A percentile compares a stretch with the other conserved stretches of the same genome.
Evolutionary conservation across 2,888 invertebrate genomes (phyloP).

Genomic region (Nomada hirtipes): DNA sequence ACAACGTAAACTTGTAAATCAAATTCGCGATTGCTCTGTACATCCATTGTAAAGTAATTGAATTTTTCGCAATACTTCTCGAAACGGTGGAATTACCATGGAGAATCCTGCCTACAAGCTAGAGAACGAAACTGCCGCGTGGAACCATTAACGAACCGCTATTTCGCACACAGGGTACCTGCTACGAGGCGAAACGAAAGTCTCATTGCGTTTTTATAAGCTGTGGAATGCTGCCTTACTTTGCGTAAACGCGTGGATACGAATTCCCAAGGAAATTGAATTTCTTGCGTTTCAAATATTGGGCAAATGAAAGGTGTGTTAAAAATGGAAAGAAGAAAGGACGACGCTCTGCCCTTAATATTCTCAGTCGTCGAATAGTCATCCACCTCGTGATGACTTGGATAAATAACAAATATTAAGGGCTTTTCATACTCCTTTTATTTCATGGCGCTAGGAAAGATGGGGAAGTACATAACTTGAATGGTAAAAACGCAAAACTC

Average conservation of each 20-base stretch:
- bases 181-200: neutral
- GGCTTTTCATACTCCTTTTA: too few relatives aligned
- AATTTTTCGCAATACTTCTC: too few relatives aligned
- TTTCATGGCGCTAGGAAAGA: neutral
- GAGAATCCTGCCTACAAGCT: neutral
- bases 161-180: neutral
- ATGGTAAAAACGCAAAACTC: conserved; percentile 15
- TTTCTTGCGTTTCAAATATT: neutral
- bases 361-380: too few relatives aligned
- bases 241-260: too few relatives aligned
- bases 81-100: neutral
- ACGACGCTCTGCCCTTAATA: too few relatives aligned
- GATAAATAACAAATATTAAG: too few relatives aligned
- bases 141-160: neutral
- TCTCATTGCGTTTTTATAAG: neutral
- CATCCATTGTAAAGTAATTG: too few relatives aligned
- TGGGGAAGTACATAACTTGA: conserved; percentile 4
- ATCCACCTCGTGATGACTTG: too few relatives aligned
- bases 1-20: neutral
- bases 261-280: neutral
- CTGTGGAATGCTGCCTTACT: neutral
- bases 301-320: neutral
- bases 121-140: neutral
- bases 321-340: too few relatives aligned
- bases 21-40: too few relatives aligned